These are phyloP conservation scores for Alethe castanea DNA, from an alignment of 2,113 vertebrate species.

Conservation along the genomic window DNA sequence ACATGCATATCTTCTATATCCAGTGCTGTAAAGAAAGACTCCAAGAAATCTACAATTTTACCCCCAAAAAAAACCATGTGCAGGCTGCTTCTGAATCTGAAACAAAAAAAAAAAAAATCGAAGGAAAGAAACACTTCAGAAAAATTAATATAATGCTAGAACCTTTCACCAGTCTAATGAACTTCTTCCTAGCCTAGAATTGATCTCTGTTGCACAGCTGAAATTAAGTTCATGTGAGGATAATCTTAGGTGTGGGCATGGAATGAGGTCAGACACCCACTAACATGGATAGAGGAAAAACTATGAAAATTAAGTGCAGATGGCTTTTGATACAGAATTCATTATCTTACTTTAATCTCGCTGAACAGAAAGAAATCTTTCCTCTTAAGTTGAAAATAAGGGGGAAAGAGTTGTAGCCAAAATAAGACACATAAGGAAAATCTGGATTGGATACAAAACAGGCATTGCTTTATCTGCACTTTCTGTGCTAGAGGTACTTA, in stretches of 20 bases:
- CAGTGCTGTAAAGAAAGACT: not conserved
- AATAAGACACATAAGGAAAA: not conserved
- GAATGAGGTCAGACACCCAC: not conserved
- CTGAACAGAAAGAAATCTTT: not conserved
- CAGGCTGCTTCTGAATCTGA: not conserved
- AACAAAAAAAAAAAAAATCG: not conserved
- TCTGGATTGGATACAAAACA: not conserved
- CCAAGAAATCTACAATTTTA: not conserved
- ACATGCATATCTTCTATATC: not conserved
- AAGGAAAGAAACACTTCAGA: not conserved
- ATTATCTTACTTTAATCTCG: not conserved
- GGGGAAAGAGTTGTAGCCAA: not conserved
- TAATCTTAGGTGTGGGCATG: not conserved
- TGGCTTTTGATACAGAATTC: not conserved
- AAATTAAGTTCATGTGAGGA: not conserved
- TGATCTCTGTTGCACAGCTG: not conserved
- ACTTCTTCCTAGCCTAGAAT: not conserved
- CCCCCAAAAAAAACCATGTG: not conserved
- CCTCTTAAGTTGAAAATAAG: not conserved
- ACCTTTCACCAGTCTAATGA: not conserved
- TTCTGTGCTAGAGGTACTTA: not conserved
- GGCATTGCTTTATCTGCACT: not conserved
- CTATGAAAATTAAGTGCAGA: not conserved
- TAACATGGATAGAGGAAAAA: not conserved
- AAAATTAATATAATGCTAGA: not conserved